Base-by-base conservation (phyloP, 2,888 invertebrate genomes). In the Choristoneura rosaceana region DNA sequence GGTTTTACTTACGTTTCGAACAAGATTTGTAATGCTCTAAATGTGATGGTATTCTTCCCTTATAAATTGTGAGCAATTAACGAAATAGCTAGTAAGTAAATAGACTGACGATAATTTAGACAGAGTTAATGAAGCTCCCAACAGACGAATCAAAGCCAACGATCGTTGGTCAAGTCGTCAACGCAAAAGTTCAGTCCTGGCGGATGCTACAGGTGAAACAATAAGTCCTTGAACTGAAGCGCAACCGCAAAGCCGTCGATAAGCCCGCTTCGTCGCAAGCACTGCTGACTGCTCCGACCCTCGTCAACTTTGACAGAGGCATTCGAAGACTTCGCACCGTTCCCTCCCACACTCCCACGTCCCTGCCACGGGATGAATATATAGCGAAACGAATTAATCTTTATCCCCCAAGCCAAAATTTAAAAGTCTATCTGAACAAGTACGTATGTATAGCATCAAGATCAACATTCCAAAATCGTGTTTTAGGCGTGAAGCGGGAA, bases 291-390 rank as follows among this genome's bases (percentile, higher is more conserved):
- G 79, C 81, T 55, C 79, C 76, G 77, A 78, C 89, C 89, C 90
- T 88, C 82, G 84, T 90, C 89, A 90, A 87, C 82, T 88, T 84
- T 87, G 90, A 89, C 87, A 81, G 74, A 76, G 78, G 77, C 77
- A 78, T 82, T 74, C 75, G 78, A 81, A 78, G 77, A 83, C 81
- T 76, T 74, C 74, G 63, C 69, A 65, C 75, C 73, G 76, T 76
- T 70, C 66, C 70, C 71, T 60, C 60, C 61, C 66, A 41, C 60
- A n/a, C 71, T 60, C 60, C 61, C 66, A 41, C 60, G 25, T 47
- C 14, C 67, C 50, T 25, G 14, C 25, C 55, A 14, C 41, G 58
- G 34, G 68, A 73, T 73, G 64, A 73, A 69, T 69, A 73, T 64
- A 50, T 73, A 52, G 63, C 52, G 68, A 55, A 73, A 52, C 59